A percentile compares a stretch with the other conserved stretches of the same genome.
Evolutionary conservation across 2,888 invertebrate species (phyloP).

Genomic region (Vandiemenella viatica): DNA sequence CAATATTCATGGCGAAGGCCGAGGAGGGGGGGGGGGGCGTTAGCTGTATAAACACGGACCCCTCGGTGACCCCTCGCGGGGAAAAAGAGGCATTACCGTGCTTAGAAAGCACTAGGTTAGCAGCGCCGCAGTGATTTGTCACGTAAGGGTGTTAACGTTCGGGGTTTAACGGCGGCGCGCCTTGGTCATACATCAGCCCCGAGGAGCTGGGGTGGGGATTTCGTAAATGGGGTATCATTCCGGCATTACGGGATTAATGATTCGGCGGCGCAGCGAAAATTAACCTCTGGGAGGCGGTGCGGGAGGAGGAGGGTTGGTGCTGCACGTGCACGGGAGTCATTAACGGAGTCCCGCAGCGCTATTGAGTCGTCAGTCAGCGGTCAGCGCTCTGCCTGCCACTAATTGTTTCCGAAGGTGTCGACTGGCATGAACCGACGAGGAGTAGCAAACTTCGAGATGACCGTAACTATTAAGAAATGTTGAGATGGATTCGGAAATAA

Average conservation of each 20-base stretch:
- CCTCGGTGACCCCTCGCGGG: too few species aligned
- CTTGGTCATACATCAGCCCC: not conserved
- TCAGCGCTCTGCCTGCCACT: too few species aligned
- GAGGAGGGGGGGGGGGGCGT: slow-evolving; percentile 17
- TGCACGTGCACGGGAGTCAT: too few species aligned
- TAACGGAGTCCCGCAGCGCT: too few species aligned
- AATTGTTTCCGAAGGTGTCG: too few species aligned
- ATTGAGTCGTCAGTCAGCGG: too few species aligned
- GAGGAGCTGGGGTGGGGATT: slow-evolving; percentile 20
- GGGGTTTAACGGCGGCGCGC: not conserved
- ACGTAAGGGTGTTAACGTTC: too few species aligned
- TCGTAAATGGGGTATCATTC: slow-evolving; percentile 29
- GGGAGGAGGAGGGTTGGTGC: too few species aligned
- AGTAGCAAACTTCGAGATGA: too few species aligned
- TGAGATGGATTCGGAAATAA: too few species aligned
- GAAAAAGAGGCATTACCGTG: slow-evolving; percentile 11
- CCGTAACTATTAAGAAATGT: too few species aligned
- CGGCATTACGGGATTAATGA: slow-evolving; percentile 18
- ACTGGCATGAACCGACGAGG: too few species aligned
- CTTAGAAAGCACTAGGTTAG: slow-evolving; percentile 6
- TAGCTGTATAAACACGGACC: slow-evolving; percentile 21
- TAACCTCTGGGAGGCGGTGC: slow-evolving; percentile 12
- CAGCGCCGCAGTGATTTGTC: slow-evolving; percentile 15
- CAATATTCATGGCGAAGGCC: slow-evolving; percentile 13
- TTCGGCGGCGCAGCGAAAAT: slow-evolving; percentile 14